Base-by-base conservation (phyloP, 2,113 vertebrate species). In the Haliaeetus leucogaster region DNA sequence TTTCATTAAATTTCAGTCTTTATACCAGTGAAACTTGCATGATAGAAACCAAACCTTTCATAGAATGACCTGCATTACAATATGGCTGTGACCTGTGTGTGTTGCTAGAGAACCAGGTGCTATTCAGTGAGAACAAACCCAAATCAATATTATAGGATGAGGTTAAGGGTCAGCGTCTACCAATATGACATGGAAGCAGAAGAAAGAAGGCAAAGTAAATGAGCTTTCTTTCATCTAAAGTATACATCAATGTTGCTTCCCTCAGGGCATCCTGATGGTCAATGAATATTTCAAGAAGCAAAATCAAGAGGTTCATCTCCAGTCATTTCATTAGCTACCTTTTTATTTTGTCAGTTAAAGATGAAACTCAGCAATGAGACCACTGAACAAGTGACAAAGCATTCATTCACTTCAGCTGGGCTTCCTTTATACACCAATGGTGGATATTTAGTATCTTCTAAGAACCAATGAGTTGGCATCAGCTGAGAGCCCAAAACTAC, bases 1-100 rank as follows among this genome's bases (percentile, higher is more conserved):
- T 96, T 96, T 72, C 40, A 62, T 89, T 77, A 72, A 48, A 95
- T 94, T 93, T 92, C 91, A 66, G 70, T 86, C 94, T 95, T 3
- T 0, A 66, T 95, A 94, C 81, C 40, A 58, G 42, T 68, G 19
- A 7, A 8, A 8, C 17, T 56, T 72, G 22, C 23, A 25, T 63
- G 21, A 42, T 34, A 66, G 63, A 90, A 76, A 82, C 78, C 76
- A 95, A 95, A 95, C 16, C 83, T 95, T 43, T 86, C 79, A 56
- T 30, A 77, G 91, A 93, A 95, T 73, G 63, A 73, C 62, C 80
- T 42, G 40, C 43, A 13, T 81, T 93, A 85, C 84, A 90, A 63
- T 36, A 18, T 12, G 48, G 34, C n/a, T 45, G 76, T n/a, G 45
- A 83, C 55, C 59, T 80, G 14, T 47, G 29, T 84, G 70, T 62